Percentiles rank a stretch among this genome's conserved stretches.
Evolutionary conservation across 2,888 invertebrate genomes (phyloP).

Genomic region (Stictocephala bisonia): DNA sequence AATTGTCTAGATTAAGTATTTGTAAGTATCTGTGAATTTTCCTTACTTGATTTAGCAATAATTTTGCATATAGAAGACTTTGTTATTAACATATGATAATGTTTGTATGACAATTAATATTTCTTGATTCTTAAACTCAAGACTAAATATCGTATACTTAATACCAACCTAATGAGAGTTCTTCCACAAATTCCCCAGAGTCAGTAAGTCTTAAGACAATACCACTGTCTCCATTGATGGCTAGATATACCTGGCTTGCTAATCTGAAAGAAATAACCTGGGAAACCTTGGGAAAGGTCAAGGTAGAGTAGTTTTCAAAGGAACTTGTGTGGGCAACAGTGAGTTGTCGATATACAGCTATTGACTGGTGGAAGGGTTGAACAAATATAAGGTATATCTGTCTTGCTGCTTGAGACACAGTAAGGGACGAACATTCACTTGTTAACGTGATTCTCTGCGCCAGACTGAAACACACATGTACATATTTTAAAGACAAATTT

Average conservation of each 20-base stretch:
- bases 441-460: neutral
- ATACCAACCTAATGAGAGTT: slow-evolving; percentile 7
- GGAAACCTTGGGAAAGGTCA: neutral
- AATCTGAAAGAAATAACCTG: slow-evolving; percentile 16
- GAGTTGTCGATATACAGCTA: neutral
- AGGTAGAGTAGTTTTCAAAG: neutral
- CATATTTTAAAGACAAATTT: neutral
- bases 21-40: no score
- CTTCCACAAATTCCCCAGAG: neutral
- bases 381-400: neutral
- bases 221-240: slow-evolving; percentile 1
- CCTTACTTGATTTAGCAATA: no score
- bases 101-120: no score
- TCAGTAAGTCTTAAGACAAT: slow-evolving; percentile 1
- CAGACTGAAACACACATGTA: neutral
- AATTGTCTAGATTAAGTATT: no score
- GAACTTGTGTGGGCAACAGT: neutral
- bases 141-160: no score
- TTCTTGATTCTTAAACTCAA: no score
- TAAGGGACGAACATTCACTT: neutral
- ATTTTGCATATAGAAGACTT: no score
- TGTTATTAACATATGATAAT: no score
- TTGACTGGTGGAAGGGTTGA: neutral
- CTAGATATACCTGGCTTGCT: slow-evolving; percentile 8
- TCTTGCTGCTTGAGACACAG: neutral